phyloP scores from a whole-genome alignment of 92 coral and sea anemone genomes.

The Epizoanthus illoricatus region DNA sequence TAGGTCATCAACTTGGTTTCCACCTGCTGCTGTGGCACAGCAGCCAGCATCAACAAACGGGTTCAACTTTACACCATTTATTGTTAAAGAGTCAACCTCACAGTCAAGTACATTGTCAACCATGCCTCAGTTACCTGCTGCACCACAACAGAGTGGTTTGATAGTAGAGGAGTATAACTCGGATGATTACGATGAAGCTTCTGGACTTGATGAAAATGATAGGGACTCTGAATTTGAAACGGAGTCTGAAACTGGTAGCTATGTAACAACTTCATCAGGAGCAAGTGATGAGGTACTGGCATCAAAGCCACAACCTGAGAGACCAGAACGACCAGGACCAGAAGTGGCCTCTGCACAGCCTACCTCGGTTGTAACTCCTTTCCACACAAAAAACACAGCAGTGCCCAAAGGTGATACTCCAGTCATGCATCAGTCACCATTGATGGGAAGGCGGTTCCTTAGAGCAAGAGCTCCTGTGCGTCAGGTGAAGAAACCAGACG shows the following conservation, averaged over 20 bases:
- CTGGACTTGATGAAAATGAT: neutral
- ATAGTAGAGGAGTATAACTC: conserved; percentile 31
- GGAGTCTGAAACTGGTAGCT: conserved; percentile 52
- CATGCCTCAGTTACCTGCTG: conserved; percentile 10
- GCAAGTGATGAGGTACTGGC: neutral
- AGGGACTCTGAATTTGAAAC: conserved; percentile 45
- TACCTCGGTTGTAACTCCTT: conserved; percentile 6
- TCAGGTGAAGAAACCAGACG: conserved; percentile 57
- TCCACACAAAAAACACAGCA: conserved; percentile 7
- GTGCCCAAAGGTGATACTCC: neutral
- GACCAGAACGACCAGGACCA: conserved; percentile 43
- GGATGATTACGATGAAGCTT: conserved; percentile 14
- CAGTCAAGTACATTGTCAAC: neutral
- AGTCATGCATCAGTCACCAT: conserved; percentile 31
- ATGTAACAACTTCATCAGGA: conserved; percentile 11
- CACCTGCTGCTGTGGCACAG: conserved; percentile 20
- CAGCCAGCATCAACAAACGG: conserved; percentile 41
- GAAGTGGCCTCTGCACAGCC: neutral
- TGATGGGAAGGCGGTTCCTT: conserved; percentile 61
- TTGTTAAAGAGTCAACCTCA: conserved; percentile 41
- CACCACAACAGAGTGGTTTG: conserved; percentile 10
- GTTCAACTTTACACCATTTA: conserved; percentile 54
- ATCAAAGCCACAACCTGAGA: conserved; percentile 12
- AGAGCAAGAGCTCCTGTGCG: conserved; percentile 62
- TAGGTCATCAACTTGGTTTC: neutral